These are phyloP conservation scores for Drosophila repletoides DNA, from an alignment of 1,140 invertebrate genomes.

Conservation along the genomic window DNA sequence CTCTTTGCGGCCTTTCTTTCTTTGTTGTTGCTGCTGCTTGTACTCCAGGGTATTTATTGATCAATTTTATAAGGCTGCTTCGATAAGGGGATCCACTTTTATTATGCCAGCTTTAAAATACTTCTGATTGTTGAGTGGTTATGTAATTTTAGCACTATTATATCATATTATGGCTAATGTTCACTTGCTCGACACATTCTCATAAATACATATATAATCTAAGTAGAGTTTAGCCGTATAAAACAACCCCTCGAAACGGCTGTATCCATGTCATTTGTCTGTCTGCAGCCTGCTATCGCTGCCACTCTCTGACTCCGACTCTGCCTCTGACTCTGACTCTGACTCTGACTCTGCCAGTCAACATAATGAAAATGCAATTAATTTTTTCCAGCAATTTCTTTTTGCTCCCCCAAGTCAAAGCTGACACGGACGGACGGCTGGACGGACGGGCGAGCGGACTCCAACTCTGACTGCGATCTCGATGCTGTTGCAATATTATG, in stretches of 20 bases:
- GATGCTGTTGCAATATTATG: conserved; percentile 78
- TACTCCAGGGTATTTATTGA: too few species aligned
- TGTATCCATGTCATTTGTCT: conserved; percentile 76
- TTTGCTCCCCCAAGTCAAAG: conserved; percentile 52
- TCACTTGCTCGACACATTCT: conserved; percentile 12
- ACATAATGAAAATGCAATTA: conserved; percentile 83
- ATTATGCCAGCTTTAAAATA: conserved; percentile 12
- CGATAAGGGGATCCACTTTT: conserved; percentile 42
- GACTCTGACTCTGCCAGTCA: conserved; percentile 64
- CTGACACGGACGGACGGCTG: conserved; percentile 47
- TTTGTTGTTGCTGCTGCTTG: too few species aligned
- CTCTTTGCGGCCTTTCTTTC: conserved; percentile 8
- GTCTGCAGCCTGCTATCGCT: conserved; percentile 39
- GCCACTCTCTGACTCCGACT: neutral
- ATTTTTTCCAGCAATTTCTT: conserved; percentile 82
- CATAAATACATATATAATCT: conserved; percentile 32
- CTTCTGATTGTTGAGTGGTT: neutral
- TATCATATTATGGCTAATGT: conserved; percentile 5
- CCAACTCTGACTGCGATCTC: conserved; percentile 15
- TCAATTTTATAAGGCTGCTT: conserved; percentile 33
- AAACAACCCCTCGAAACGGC: conserved; percentile 26
- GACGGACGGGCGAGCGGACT: too few species aligned
- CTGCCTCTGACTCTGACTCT: conserved; percentile 24
- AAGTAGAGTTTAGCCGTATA: conserved; percentile 38
- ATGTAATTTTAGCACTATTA: neutral